Evolutionary conservation across 2,797 vertebrate species (phyloP), one percentile per base, ranked within the genome.

Genomic region (Sebastes oblongus): DNA sequence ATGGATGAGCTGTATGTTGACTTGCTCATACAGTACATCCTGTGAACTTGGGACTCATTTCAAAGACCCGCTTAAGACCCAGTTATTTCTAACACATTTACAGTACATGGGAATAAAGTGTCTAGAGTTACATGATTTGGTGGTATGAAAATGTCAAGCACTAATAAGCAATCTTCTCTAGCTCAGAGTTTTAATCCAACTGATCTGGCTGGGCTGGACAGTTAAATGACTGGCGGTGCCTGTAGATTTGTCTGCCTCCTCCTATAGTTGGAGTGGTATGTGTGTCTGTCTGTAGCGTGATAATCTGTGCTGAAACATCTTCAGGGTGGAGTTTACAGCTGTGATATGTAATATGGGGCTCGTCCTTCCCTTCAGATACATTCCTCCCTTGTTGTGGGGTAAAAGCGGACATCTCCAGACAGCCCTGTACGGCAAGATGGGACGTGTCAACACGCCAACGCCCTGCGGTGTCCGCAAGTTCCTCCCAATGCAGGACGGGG

Each of bases 401-500:
- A 99, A 99, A 88, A 98, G 97, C 18, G 98, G 98, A 67, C 98
- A 99, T 78, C 95, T 99, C 75, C 98, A 99, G 92, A 99, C 98
- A 0, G 96, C 95, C 22, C 94, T 99, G 66, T 99, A 99, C 0
- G 97, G 97, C 65, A 98, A 98, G 90, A 97, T 99, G 97, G 98
- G 98, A 14, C 94, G 98, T 27, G 95, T 99, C 82, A 96, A 95
- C 80, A 97, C 97, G 0, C 98, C 98, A 0, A 96, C 97, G 67
- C 98, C 97, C 0, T 91, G 93, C 0, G 97, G 98, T n/a, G 91
- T 96, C 32, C 97, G 98, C 76, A 97, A 96, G 91, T 97, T 96
- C 90, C 96, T 99, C 76, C 96, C 96, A 0, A 98, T 99, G 98
- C 93, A 95, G 1, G 98, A 99, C 22, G 98, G 98, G 66, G 98